Evolutionary conservation across 2,113 vertebrate genomes (phyloP).

Genomic region (Seriola rivoliana): DNA sequence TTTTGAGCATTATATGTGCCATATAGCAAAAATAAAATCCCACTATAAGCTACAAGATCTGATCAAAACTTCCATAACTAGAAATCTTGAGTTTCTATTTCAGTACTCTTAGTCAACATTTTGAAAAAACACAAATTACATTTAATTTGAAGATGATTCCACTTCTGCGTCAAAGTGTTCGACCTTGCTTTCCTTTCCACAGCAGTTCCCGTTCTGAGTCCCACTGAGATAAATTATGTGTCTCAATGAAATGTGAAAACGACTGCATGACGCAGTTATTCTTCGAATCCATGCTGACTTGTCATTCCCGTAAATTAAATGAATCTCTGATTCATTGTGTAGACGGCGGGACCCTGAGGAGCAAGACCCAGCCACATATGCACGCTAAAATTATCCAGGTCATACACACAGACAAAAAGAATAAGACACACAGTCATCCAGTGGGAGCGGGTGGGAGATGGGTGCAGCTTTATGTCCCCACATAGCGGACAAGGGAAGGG

Average conservation of each 20-base stretch:
- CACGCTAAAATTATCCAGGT: constrained; percentile 26
- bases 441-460: constrained; percentile 61
- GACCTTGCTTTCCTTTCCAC: background rate
- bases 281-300: constrained; percentile 35
- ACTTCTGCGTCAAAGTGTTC: constrained; percentile 4
- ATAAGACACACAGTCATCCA: constrained; percentile 24
- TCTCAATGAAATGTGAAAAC: constrained; percentile 10
- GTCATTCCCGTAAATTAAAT: constrained; percentile 46
- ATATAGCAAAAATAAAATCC: background rate
- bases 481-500: constrained; percentile 79
- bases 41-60: background rate
- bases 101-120: background rate
- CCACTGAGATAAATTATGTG: constrained; percentile 36
- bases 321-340: constrained; percentile 46
- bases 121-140: background rate
- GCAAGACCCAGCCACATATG: constrained; percentile 7
- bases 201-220: constrained; percentile 7
- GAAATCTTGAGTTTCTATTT: constrained; percentile 1
- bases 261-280: constrained; percentile 55
- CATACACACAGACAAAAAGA: constrained; percentile 44
- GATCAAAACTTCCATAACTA: background rate
- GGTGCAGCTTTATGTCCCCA: constrained; percentile 73
- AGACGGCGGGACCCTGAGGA: constrained; percentile 12
- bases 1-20: background rate
- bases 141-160: background rate